Conservation (phyloP, 2,888 invertebrate species). For the Pammene fasciana region DNA sequence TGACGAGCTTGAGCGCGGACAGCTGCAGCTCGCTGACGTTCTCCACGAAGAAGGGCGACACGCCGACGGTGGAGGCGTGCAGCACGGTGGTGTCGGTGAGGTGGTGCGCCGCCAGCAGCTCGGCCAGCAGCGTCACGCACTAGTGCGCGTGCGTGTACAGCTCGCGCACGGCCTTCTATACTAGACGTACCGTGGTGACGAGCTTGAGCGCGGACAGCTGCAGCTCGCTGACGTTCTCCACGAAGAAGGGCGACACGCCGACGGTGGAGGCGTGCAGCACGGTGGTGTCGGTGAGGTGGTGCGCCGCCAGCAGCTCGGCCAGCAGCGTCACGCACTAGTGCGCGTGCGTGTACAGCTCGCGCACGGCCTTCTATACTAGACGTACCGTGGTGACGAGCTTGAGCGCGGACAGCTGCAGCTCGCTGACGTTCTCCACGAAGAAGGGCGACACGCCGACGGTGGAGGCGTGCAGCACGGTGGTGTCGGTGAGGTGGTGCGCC, state of each 20-base stretch:
- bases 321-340: conserved; percentile 93
- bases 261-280: conserved; percentile 96
- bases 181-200: conserved; percentile 90
- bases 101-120: conserved; percentile 94
- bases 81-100: conserved; percentile 97
- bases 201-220: conserved; percentile 97
- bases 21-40: conserved; percentile 98
- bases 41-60: conserved; percentile 99
- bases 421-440: conserved; percentile 99
- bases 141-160: conserved; percentile 96
- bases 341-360: conserved; percentile 93
- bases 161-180: conserved; percentile 83
- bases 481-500: conserved; percentile 97
- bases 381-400: conserved; percentile 95
- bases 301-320: conserved; percentile 94
- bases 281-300: conserved; percentile 97
- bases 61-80: conserved; percentile 96
- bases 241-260: conserved; percentile 98
- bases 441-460: conserved; percentile 98
- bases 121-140: conserved; percentile 91
- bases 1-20: conserved; percentile 96
- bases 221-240: conserved; percentile 98
- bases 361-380: conserved; percentile 72
- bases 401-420: conserved; percentile 96
- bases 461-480: conserved; percentile 96